Conservation (phyloP, 2,888 invertebrate genomes). For the Hydraecia micacea region DNA sequence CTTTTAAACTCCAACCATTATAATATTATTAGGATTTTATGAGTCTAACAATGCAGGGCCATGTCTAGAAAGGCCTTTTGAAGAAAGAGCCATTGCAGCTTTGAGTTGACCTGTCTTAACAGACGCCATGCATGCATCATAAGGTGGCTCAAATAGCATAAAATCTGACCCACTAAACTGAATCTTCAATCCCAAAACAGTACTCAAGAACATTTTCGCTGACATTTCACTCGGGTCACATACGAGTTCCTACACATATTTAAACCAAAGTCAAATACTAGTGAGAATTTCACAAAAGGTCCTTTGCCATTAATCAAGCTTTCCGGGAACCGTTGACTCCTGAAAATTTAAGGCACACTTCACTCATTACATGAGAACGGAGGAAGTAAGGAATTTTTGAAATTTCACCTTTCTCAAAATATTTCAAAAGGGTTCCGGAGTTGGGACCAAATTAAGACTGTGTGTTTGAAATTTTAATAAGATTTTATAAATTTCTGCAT, state of each 20-base stretch:
- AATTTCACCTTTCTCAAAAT: conserved; percentile 65
- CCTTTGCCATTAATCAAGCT: conserved; percentile 66
- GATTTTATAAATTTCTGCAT: conserved; percentile 58
- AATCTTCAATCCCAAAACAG: conserved; percentile 5
- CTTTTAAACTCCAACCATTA: too few relatives aligned
- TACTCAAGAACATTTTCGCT: conserved; percentile 35
- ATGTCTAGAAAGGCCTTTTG: too few relatives aligned
- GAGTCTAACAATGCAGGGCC: too few relatives aligned
- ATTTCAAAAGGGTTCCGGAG: conserved; percentile 63
- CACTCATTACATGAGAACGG: conserved; percentile 63
- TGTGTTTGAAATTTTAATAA: conserved; percentile 63
- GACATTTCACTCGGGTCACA: conserved; percentile 51
- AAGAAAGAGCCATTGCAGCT: too few relatives aligned
- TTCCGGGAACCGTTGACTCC: conserved; percentile 62
- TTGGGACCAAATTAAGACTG: conserved; percentile 57
- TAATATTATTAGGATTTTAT: too few relatives aligned
- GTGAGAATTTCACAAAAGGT: conserved; percentile 63
- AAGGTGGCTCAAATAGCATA: too few relatives aligned
- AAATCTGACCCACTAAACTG: neutral
- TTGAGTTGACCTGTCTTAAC: too few relatives aligned
- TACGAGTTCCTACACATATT: conserved; percentile 38
- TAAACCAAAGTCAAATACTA: conserved; percentile 62
- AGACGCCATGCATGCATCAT: too few relatives aligned
- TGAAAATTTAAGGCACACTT: conserved; percentile 66
- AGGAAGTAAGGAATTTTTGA: conserved; percentile 66